phyloP scores from a whole-genome alignment of 2,113 vertebrate species.

The Megaceryle maxima region DNA sequence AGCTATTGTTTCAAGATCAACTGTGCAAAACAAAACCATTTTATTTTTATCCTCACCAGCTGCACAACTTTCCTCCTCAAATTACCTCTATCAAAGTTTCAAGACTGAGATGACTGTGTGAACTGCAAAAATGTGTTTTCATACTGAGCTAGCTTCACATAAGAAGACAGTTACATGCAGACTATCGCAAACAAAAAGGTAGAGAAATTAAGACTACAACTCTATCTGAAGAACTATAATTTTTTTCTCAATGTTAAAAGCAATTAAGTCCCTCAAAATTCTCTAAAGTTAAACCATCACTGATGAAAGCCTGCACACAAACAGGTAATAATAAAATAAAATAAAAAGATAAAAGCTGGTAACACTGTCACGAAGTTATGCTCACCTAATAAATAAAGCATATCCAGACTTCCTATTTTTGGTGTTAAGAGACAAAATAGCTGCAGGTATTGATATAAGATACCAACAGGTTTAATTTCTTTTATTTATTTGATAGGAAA shows the following conservation, averaged over 20 bases:
- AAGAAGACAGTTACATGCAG: not conserved
- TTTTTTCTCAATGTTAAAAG: not conserved
- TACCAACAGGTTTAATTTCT: not conserved
- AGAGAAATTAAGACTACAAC: not conserved
- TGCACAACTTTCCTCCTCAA: slow-evolving; percentile 22
- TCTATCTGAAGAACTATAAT: not conserved
- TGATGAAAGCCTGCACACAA: not conserved
- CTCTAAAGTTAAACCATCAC: not conserved
- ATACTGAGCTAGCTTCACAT: not conserved
- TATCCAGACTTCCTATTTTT: not conserved
- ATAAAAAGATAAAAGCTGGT: not conserved
- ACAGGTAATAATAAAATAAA: not conserved
- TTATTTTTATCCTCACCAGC: slow-evolving; percentile 44
- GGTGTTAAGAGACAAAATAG: not conserved
- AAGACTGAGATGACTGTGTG: not conserved
- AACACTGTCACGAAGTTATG: not conserved
- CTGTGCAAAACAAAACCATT: slow-evolving; percentile 1
- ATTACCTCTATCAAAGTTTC: slow-evolving; percentile 32
- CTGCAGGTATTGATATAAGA: not conserved
- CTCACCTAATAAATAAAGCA: not conserved
- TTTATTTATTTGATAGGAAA: not conserved
- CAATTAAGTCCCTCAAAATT: not conserved
- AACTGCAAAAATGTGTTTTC: not conserved
- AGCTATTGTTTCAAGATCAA: slow-evolving; percentile 35
- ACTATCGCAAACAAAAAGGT: not conserved